phyloP scores from a whole-genome alignment of 2,797 vertebrate genomes.

The Cheirogaleus major region DNA sequence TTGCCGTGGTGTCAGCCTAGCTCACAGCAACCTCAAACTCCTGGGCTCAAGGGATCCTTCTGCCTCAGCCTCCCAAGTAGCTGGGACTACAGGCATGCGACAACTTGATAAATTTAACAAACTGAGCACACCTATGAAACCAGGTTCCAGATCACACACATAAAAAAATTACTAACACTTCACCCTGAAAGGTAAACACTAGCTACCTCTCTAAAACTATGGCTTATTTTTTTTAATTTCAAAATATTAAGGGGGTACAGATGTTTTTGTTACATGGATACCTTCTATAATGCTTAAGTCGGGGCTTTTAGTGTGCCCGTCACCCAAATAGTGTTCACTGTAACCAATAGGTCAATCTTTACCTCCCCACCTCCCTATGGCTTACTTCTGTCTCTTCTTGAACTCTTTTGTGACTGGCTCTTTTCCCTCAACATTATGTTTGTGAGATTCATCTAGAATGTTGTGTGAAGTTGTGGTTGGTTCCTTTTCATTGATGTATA shows the following conservation, averaged over 20 bases:
- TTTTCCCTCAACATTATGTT: neutral
- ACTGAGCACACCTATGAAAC: conserved; percentile 1
- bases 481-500: neutral
- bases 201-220: neutral
- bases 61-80: no score
- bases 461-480: neutral
- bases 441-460: conserved; percentile 2
- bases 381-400: neutral
- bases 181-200: neutral
- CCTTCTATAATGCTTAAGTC: no score
- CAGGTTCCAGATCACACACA: neutral
- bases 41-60: no score
- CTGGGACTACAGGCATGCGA: neutral
- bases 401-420: neutral
- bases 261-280: no score
- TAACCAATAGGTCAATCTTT: no score
- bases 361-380: neutral
- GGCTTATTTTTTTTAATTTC: neutral
- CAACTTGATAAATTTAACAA: neutral
- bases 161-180: neutral
- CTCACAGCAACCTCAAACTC: no score
- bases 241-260: no score
- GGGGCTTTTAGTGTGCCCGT: no score
- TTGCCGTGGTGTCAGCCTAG: no score
- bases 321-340: no score